Evolutionary conservation across 1,140 invertebrate genomes (phyloP).

Genomic region (Ceratosolen solmsi): DNA sequence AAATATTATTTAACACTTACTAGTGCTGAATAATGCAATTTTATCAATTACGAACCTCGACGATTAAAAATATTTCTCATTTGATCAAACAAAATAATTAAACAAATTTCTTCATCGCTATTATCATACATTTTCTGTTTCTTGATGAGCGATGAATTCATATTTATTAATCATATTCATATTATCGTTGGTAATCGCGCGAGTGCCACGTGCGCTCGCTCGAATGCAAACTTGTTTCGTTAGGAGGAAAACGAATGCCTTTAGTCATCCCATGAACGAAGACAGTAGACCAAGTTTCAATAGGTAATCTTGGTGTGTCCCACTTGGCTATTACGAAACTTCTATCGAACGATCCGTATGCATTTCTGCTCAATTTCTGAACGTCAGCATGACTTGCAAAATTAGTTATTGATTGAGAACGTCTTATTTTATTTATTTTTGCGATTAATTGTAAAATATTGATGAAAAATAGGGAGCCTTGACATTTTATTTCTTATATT

Average conservation of each 20-base stretch:
- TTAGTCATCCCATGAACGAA: neutral
- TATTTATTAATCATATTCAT: too few species aligned
- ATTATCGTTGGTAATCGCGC: neutral
- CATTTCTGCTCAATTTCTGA: neutral
- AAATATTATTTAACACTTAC: too few species aligned
- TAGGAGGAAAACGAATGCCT: neutral
- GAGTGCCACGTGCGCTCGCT: neutral
- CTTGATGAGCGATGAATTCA: too few species aligned
- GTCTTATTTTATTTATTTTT: neutral
- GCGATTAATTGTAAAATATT: neutral
- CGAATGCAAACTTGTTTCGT: neutral
- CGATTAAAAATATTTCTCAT: too few species aligned
- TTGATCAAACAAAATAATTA: too few species aligned
- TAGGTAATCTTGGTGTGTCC: conserved; percentile 41
- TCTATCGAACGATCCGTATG: conserved; percentile 13
- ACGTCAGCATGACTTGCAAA: neutral
- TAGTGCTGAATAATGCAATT: too few species aligned
- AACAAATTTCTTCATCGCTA: too few species aligned
- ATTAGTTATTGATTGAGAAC: neutral
- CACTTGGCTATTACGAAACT: conserved; percentile 46
- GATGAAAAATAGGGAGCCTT: neutral
- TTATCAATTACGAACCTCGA: too few species aligned
- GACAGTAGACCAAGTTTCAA: neutral
- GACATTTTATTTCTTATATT: too few species aligned
- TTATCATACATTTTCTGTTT: too few species aligned